These are phyloP conservation scores for Diorhabda elongata DNA, from an alignment of 1,140 invertebrate genomes.

Conservation along the genomic window DNA sequence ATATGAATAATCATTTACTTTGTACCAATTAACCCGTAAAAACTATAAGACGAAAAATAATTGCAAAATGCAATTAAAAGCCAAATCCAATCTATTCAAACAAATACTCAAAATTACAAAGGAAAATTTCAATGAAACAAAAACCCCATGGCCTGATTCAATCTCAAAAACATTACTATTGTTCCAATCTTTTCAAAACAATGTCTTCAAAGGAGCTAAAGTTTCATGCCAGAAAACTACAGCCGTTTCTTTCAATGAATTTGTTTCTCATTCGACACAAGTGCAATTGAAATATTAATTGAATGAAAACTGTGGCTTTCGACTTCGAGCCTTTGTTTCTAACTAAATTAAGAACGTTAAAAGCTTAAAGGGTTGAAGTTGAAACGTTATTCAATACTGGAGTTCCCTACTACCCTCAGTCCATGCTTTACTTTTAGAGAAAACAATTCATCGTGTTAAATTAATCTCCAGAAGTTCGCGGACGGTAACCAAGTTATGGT, in stretches of 20 bases:
- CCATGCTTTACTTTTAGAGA: not conserved
- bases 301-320: slow-evolving; percentile 27
- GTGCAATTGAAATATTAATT: slow-evolving; percentile 38
- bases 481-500: not conserved
- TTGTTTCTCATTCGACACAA: slow-evolving; percentile 33
- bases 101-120: slow-evolving; percentile 3
- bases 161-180: slow-evolving; percentile 27
- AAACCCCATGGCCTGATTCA: slow-evolving; percentile 20
- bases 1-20: too few species aligned
- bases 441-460: slow-evolving; percentile 2
- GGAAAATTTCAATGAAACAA: slow-evolving; percentile 3
- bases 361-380: slow-evolving; percentile 12
- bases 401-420: slow-evolving; percentile 3
- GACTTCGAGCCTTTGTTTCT: slow-evolving; percentile 16
- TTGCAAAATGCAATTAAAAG: slow-evolving; percentile 2
- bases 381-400: slow-evolving; percentile 18
- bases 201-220: slow-evolving; percentile 27
- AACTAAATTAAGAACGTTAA: slow-evolving; percentile 18
- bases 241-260: slow-evolving; percentile 30
- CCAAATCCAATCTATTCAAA: not conserved
- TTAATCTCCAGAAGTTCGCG: not conserved
- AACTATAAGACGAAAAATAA: not conserved
- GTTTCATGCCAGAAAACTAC: slow-evolving; percentile 25
- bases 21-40: not conserved
- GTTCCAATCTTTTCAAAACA: slow-evolving; percentile 26